A percentile compares a stretch with the other conserved stretches of the same genome.
These are phyloP conservation scores for Tragelaphus scriptus DNA, from an alignment of 2,113 vertebrate genomes.

Conservation along the genomic window DNA sequence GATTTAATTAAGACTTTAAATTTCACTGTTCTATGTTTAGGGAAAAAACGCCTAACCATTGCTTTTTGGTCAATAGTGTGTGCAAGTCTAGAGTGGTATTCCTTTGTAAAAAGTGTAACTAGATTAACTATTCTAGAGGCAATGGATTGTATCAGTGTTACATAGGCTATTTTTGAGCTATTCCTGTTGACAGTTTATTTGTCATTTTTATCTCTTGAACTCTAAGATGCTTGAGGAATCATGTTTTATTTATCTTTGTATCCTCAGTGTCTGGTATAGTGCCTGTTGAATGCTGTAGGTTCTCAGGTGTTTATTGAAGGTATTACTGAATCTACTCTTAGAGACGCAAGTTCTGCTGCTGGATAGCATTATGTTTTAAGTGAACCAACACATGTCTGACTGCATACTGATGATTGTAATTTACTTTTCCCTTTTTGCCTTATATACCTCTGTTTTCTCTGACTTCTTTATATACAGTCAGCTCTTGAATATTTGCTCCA, in stretches of 20 bases:
- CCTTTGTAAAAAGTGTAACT: conserved; percentile 9
- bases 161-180: not conserved
- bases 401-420: conserved; percentile 64
- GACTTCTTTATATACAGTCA: conserved; percentile 74
- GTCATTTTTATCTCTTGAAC: not conserved
- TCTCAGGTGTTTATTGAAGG: conserved; percentile 39
- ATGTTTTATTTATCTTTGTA: conserved; percentile 40
- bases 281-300: conserved; percentile 14
- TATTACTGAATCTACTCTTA: conserved; percentile 34
- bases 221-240: conserved; percentile 1
- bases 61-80: not conserved
- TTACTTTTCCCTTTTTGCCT: conserved; percentile 69
- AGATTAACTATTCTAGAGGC: not conserved
- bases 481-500: conserved; percentile 76
- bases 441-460: conserved; percentile 72
- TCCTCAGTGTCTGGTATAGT: conserved; percentile 1
- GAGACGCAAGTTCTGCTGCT: conserved; percentile 53
- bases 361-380: conserved; percentile 62
- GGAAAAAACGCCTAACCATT: not conserved
- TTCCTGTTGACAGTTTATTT: not conserved
- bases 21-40: not conserved
- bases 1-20: conserved; percentile 21
- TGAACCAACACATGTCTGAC: conserved; percentile 64
- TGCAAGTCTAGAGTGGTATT: not conserved
- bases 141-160: not conserved